These are phyloP conservation scores for Agrenia bidenticulata DNA, from an alignment of 2,888 invertebrate species.

Conservation along the genomic window DNA sequence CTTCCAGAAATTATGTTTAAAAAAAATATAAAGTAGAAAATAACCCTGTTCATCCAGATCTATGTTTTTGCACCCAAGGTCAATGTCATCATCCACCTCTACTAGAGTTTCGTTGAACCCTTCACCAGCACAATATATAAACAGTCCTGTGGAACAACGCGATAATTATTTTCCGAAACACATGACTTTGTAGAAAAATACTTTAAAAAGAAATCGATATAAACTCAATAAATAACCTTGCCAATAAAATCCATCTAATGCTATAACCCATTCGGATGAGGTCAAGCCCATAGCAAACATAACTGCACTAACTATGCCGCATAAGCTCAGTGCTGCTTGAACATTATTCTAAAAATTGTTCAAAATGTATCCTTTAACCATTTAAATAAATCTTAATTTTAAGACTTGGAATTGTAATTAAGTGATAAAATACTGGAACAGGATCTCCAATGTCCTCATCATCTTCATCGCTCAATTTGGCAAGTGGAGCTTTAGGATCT, in stretches of 20 bases:
- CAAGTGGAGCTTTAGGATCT: constrained; percentile 39
- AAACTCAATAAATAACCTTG: constrained; percentile 35
- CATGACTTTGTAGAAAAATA: too few species aligned
- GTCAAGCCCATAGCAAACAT: constrained; percentile 40
- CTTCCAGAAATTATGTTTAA: too few species aligned
- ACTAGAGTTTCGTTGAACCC: constrained; percentile 36
- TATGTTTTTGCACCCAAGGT: constrained; percentile 39
- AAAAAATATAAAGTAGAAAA: too few species aligned
- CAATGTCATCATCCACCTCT: constrained; percentile 22
- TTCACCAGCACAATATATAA: constrained; percentile 38
- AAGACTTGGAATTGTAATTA: too few species aligned
- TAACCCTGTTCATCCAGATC: constrained; percentile 46
- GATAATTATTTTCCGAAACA: constrained; percentile 7
- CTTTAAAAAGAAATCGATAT: background rate
- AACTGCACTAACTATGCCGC: constrained; percentile 30
- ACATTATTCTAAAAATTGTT: constrained; percentile 22
- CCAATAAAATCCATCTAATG: constrained; percentile 41
- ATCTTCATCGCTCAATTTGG: constrained; percentile 39
- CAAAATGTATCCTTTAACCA: background rate
- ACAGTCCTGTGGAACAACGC: constrained; percentile 31
- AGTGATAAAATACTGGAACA: constrained; percentile 39
- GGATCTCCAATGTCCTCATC: constrained; percentile 42
- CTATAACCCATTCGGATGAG: constrained; percentile 44
- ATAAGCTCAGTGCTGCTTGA: constrained; percentile 30
- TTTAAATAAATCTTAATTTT: constrained; percentile 9